These are phyloP conservation scores for Lepisosteus oculatus DNA, from an alignment of 2,113 vertebrate genomes.

Conservation along the genomic window DNA sequence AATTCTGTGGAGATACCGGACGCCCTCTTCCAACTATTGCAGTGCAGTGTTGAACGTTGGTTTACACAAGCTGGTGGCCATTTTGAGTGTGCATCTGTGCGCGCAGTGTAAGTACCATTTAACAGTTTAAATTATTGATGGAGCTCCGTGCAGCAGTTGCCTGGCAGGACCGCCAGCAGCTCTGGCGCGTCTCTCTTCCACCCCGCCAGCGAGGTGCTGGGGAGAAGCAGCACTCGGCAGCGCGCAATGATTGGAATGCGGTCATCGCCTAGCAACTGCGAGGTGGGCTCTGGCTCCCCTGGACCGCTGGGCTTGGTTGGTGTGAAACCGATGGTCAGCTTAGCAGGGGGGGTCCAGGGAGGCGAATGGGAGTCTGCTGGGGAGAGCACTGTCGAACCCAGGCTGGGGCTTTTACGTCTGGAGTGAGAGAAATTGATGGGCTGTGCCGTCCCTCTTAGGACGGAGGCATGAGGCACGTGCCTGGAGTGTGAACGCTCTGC, in stretches of 20 bases:
- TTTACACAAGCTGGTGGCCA: slow-evolving; percentile 3
- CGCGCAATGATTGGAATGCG: slow-evolving; percentile 41
- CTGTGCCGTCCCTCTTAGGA: neutral
- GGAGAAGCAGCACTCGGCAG: slow-evolving; percentile 37
- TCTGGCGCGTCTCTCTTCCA: slow-evolving; percentile 43
- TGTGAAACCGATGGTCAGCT: neutral
- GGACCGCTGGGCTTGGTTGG: slow-evolving; percentile 60
- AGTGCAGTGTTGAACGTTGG: neutral
- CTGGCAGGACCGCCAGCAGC: slow-evolving; percentile 38
- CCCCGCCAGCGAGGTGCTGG: slow-evolving; percentile 49
- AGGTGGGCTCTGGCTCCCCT: slow-evolving; percentile 63
- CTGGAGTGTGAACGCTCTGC: slow-evolving; percentile 65
- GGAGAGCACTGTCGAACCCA: neutral
- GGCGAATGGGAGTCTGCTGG: neutral
- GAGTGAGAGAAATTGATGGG: neutral
- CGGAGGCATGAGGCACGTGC: slow-evolving; percentile 4
- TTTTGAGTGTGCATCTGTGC: slow-evolving; percentile 18
- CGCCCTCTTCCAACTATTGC: neutral
- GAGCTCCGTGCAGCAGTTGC: slow-evolving; percentile 46
- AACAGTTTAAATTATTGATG: slow-evolving; percentile 53
- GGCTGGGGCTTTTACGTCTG: neutral
- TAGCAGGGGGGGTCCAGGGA: slow-evolving; percentile 53
- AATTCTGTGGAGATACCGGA: too few species aligned
- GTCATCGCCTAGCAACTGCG: slow-evolving; percentile 72
- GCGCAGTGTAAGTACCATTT: slow-evolving; percentile 44